phyloP scores from a whole-genome alignment of 1,140 invertebrate species.

The Coenobita brevimanus region DNA sequence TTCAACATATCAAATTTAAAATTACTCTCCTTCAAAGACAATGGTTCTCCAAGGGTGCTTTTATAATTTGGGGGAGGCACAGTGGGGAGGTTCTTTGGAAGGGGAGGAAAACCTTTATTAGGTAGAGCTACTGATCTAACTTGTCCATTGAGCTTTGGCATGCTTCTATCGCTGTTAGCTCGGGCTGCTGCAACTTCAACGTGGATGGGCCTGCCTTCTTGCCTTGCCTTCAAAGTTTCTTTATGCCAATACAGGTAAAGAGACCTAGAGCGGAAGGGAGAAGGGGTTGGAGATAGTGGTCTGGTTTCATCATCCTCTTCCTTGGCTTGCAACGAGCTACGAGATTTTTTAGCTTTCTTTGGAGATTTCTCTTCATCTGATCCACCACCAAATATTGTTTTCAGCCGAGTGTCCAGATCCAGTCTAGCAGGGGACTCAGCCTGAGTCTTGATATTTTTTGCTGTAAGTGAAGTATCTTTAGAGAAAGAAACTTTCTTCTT shows the following conservation, averaged over 20 bases:
- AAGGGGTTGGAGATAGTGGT: constrained; percentile 47
- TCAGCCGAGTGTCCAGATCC: constrained; percentile 35
- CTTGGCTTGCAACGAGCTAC: not conserved
- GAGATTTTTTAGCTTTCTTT: not conserved
- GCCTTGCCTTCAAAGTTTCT: constrained; percentile 42
- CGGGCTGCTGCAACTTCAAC: constrained; percentile 17
- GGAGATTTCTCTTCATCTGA: not conserved
- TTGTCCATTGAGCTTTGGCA: constrained; percentile 36
- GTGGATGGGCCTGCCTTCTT: constrained; percentile 7
- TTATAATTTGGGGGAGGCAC: constrained; percentile 51
- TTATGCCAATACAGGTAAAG: constrained; percentile 58
- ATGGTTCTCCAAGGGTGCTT: not conserved
- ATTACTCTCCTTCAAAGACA: not conserved
- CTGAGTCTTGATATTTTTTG: constrained; percentile 8
- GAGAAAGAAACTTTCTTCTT: constrained; percentile 31
- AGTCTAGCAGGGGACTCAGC: constrained; percentile 34
- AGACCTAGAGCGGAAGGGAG: constrained; percentile 40
- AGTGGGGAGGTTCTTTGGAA: constrained; percentile 50
- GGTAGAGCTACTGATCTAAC: constrained; percentile 2
- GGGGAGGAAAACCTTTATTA: constrained; percentile 32
- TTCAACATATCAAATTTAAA: constrained; percentile 33
- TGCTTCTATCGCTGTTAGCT: not conserved
- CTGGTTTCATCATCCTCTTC: not conserved
- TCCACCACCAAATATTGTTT: constrained; percentile 42
- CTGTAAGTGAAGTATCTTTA: not conserved